Conservation (phyloP, 1,140 invertebrate species). For the Camponotus pennsylvanicus region DNA sequence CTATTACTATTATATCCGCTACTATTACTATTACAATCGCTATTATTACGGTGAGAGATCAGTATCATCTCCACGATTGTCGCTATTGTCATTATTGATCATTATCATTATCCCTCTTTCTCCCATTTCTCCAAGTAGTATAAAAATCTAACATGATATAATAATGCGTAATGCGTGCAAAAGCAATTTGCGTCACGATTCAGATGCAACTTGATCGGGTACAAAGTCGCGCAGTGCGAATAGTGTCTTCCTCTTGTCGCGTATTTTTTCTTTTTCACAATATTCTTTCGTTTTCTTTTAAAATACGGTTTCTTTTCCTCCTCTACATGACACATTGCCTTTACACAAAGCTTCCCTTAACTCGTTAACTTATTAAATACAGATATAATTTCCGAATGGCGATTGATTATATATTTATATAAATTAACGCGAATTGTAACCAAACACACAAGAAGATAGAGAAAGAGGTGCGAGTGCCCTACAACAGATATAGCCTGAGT, state of each 20-base stretch:
- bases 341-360: conserved; percentile 54
- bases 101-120: neutral
- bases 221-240: conserved; percentile 20
- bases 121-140: neutral
- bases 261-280: neutral
- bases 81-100: conserved; percentile 19
- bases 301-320: neutral
- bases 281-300: neutral
- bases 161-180: conserved; percentile 8
- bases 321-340: conserved; percentile 33
- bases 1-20: conserved; percentile 3
- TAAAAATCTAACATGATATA: neutral
- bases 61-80: conserved; percentile 12
- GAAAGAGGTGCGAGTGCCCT: conserved; percentile 17
- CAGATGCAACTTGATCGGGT: conserved; percentile 6
- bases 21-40: conserved; percentile 48
- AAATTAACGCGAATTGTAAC: conserved; percentile 4
- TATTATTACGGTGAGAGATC: conserved; percentile 38
- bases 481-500: conserved; percentile 21
- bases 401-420: conserved; percentile 49
- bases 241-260: conserved; percentile 41
- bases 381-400: conserved; percentile 50
- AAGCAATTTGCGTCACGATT: neutral
- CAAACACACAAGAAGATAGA: conserved; percentile 4
- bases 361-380: conserved; percentile 50